A percentile compares a stretch with the other conserved stretches of the same genome.
phyloP scores from a whole-genome alignment of 2,113 vertebrate species.

The Barbus barbus region DNA sequence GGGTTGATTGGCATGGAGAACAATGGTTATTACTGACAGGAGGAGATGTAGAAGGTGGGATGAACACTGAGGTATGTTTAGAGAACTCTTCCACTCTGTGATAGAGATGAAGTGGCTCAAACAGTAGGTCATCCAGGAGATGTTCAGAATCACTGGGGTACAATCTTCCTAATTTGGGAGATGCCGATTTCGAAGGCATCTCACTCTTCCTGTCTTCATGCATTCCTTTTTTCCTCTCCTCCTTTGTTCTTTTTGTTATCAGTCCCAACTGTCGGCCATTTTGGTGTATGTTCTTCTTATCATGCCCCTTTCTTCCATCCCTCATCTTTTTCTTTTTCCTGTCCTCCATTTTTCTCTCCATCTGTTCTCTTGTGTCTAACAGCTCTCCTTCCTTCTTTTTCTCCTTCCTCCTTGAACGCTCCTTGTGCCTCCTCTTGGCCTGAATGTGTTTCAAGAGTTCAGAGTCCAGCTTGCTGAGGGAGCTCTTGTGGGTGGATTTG shows the following conservation, averaged over 20 bases:
- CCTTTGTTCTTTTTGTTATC: constrained; percentile 60
- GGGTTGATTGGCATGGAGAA: constrained; percentile 46
- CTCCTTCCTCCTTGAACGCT: constrained; percentile 58
- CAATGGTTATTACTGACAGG: constrained; percentile 38
- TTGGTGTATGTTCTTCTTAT: constrained; percentile 27
- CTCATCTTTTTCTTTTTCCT: constrained; percentile 66
- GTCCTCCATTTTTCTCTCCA: constrained; percentile 46
- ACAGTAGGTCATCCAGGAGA: background rate
- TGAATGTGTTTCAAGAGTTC: constrained; percentile 57
- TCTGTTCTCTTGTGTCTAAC: constrained; percentile 40
- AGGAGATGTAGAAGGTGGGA: background rate
- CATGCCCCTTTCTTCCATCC: constrained; percentile 58
- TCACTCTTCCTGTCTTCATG: constrained; percentile 41
- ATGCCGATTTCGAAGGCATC: background rate
- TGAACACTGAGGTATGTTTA: constrained; percentile 52
- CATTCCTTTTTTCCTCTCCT: constrained; percentile 58
- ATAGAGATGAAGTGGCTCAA: constrained; percentile 44
- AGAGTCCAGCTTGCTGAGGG: constrained; percentile 49
- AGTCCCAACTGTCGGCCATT: constrained; percentile 15
- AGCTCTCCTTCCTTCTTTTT: constrained; percentile 44
- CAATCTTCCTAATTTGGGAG: background rate
- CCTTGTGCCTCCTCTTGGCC: constrained; percentile 56
- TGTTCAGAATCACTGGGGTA: constrained; percentile 19
- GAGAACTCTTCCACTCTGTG: constrained; percentile 36
- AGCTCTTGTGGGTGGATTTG: constrained; percentile 56